Conservation (phyloP, 2,113 vertebrate species). For the Eonycteris spelaea region DNA sequence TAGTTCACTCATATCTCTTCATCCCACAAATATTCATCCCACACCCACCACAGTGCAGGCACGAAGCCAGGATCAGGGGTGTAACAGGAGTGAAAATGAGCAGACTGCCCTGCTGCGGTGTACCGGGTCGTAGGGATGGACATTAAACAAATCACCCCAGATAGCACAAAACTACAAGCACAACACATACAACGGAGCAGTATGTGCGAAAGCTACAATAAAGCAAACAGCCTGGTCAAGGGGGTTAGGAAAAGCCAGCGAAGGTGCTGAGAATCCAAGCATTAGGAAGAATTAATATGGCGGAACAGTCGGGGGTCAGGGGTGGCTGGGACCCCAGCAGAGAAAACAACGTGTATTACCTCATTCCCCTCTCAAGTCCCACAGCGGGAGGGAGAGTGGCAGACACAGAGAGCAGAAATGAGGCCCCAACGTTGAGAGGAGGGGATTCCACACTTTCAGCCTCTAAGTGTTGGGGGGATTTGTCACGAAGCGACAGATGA, state of each 20-base stretch:
- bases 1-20: not conserved
- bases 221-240: not conserved
- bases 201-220: not conserved
- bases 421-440: not conserved
- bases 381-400: not conserved
- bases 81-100: not conserved
- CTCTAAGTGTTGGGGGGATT: not conserved
- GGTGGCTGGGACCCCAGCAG: not conserved
- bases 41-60: not conserved
- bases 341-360: not conserved
- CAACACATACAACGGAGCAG: not conserved
- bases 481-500: not conserved
- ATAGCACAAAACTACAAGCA: not conserved
- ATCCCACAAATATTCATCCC: not conserved
- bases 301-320: not conserved
- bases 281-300: not conserved
- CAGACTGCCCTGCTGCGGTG: too few relatives aligned
- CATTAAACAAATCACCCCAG: not conserved
- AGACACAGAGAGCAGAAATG: not conserved
- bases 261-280: not conserved
- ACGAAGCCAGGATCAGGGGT: not conserved
- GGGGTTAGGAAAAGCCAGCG: not conserved
- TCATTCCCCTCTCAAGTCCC: not conserved
- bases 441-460: not conserved
- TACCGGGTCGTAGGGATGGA: rapidly evolving